Evolutionary conservation across 1,140 invertebrate genomes (phyloP), one percentile per base, ranked within the genome.

Genomic region (Lepidotrigona ventralis): DNA sequence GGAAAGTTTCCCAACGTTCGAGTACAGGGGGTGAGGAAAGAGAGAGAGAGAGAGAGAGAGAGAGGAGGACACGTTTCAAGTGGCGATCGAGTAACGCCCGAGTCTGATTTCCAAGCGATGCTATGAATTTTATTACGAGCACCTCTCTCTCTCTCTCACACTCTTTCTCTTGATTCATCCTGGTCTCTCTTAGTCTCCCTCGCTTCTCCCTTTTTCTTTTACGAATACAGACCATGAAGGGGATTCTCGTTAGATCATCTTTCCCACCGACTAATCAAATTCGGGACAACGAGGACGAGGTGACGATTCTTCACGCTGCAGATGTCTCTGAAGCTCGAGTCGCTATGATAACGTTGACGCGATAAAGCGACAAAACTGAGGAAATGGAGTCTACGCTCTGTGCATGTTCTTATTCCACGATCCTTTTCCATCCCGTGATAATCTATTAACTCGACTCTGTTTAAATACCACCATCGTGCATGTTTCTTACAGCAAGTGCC

Each of bases 121-220:
- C 84, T 79, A 86, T 88, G 84, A 89, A 89, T 89, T 89, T 89
- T 89, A 89, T 89, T 88, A 86, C 70, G 70, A 81, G 63, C 33
- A 0, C 1, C 60, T 26, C 60, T 8, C 14, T 8, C 39, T 39
- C 39, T 46, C 39, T 46, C 6, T 46, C 39, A 9, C 39, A 9
- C 54, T 54, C 6, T 19, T 39, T 33, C 14, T 21, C 26, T 29
- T 21, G 66, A 1, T n/a, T 46, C 39, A 3, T 21, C 8, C 29
- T 33, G 19, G 21, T 68, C 66, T 6, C 66, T 14, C 6, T 46
- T 8, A 0, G 2, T 12, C 12, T 54, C 54, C n/a, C 11, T 23
- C 29, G 23, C 19, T 11, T 19, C 8, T 46, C 2, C 3, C 74
- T 76, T 39, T 51, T 14, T 21, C 46, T 29, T 9, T 51, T 8